Base-by-base conservation (phyloP, 2,113 vertebrate species). In the Salvelinus alpinus region DNA sequence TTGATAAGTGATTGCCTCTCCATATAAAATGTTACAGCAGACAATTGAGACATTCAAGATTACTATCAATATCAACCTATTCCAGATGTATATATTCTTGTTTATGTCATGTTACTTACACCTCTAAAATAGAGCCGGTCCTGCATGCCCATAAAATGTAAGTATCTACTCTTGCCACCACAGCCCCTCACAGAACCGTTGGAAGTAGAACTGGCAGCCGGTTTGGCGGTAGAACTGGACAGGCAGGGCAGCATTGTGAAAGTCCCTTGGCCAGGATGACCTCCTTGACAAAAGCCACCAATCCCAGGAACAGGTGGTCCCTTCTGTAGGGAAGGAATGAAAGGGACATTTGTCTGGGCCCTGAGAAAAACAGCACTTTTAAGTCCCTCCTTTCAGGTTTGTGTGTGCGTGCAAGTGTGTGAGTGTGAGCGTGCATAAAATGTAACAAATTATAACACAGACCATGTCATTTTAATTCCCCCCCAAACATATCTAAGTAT, bases 241-340 rank as follows among this genome's bases (percentile, higher is more conserved):
- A 80, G 80, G 79, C 75, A 84, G 84, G 69, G 74, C 80, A 80
- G 81, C 82, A 86, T 88, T 88, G 90, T 86, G 81, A 89, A 88
- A 88, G 84, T 88, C 80, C 83, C 80, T 85, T 86, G 81, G 82
- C 84, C 80, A 38, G 79, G 81, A 69, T 88, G 87, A 92, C 90
- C 89, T 82, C 86, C 83, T 80, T 75, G 91, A 94, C 91, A 92
- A 93, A 92, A 88, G 89, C 88, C 84, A 82, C 81, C 87, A 89
- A 87, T 87, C 88, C 87, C 80, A 88, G 57, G 82, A 93, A 94
- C 93, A 94, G 93, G 92, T 93, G 92, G 91, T 81, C 82, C 85
- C 90, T 90, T 89, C 86, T 90, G 90, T 82, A 78, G 76, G 64
- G 48, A 47, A 51, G 73, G 84, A 83, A 92, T 92, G 91, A 90